Base-by-base conservation (phyloP, 2,888 invertebrate genomes). In the Cataglyphis livida region DNA sequence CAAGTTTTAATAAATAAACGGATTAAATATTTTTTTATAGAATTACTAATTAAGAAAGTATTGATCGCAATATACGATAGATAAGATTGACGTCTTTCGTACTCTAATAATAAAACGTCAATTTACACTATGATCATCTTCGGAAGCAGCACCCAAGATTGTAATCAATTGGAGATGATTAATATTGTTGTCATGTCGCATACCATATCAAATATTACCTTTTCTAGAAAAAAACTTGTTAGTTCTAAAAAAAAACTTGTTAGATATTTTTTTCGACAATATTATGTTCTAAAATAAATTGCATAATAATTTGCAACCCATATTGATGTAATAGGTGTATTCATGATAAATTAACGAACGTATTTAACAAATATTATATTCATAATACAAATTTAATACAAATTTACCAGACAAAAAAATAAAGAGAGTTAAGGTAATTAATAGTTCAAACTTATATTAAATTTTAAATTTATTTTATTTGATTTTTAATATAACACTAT, bases 121-220 rank as follows among this genome's bases (percentile, higher is more conserved):
- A 78, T 78, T 70, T 70, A 70, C 76, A 35, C 66, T 21, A 51
- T 18, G 68, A 21, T 28, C 62, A 84, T 51, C 25, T 73, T 51
- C 25, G 51, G 18, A 71, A 32, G 44, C 48, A 48, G 59, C 21
- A 71, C 15, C 15, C 15, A 73, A 57, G 61, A 81, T 61, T 51
- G 51, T 25, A 35, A 73, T 48, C 71, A 79, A 74, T 81, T 81
- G 51, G 15, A 44, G 82, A 21, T 66, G 68, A 78, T 66, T 71
- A 70, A 51, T 71, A 32, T 44, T 62, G n/a, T 44, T 65, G 48
- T 71, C 66, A 32, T 5, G 51, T 21, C 65, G 48, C 35, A 12
- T 48, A 25, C 25, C 10, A 12, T 64, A 12, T 64, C 65, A 51
- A 75, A 75, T 75, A 75, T 48, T 75, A 18, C 25, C 35, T 51